Conservation (phyloP, 2,113 vertebrate species). For the Piliocolobus tephrosceles region DNA sequence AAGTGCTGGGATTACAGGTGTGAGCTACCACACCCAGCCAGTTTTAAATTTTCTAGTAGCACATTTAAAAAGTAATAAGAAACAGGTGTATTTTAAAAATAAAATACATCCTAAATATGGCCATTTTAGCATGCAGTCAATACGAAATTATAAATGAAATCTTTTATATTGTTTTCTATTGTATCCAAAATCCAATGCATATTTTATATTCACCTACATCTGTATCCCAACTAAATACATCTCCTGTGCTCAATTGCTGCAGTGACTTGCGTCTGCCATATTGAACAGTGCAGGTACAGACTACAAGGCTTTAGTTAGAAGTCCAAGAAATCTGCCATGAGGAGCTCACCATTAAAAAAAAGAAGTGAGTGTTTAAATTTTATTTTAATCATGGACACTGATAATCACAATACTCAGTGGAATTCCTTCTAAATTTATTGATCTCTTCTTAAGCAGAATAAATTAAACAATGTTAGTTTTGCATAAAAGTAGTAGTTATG, state of each 20-base stretch:
- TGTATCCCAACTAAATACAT: not conserved
- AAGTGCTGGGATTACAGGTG: too few relatives aligned
- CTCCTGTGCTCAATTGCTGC: not conserved
- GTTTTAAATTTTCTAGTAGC: not conserved
- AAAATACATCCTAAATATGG: not conserved
- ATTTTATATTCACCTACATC: not conserved
- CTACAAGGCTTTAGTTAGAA: not conserved
- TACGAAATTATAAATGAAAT: not conserved
- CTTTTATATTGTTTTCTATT: not conserved
- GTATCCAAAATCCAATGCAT: not conserved
- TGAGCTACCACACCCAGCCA: too few relatives aligned
- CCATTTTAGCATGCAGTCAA: not conserved
- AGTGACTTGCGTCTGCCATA: rapidly evolving
- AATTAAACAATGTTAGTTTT: not conserved
- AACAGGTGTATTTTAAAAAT: not conserved
- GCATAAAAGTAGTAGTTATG: not conserved
- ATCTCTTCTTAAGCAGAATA: not conserved
- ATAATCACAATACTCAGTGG: not conserved
- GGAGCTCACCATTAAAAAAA: not conserved
- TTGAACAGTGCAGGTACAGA: rapidly evolving
- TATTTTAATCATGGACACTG: not conserved
- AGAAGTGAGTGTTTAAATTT: not conserved
- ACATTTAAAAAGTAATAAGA: not conserved
- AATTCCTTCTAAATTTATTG: not conserved
- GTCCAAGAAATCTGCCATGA: not conserved